A percentile compares a stretch with the other conserved stretches of the same genome.
These are phyloP conservation scores for Carassius auratus DNA, from an alignment of 2,113 vertebrate genomes.

Conservation along the genomic window DNA sequence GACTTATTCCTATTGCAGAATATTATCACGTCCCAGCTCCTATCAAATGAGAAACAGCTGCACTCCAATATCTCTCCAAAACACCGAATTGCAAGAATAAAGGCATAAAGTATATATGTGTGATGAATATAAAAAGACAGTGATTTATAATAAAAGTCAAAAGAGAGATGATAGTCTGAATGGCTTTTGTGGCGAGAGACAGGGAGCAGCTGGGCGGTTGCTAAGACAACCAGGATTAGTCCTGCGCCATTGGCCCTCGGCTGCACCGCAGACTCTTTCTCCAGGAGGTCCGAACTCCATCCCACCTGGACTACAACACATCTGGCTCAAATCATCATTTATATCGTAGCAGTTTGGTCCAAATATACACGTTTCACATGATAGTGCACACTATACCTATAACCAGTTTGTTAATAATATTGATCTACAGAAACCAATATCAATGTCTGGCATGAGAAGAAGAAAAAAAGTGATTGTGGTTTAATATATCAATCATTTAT, in stretches of 20 bases:
- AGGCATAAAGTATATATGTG: background rate
- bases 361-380: background rate
- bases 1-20: background rate
- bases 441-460: background rate
- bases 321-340: background rate
- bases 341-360: background rate
- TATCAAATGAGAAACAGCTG: background rate
- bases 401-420: background rate
- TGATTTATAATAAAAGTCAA: slow-evolving; percentile 14
- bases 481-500: background rate
- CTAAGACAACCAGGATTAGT: slow-evolving; percentile 56
- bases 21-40: background rate
- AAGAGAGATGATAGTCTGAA: background rate
- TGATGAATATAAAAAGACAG: slow-evolving; percentile 26
- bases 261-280: slow-evolving; percentile 1
- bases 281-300: background rate
- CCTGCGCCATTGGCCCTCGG: slow-evolving; percentile 40
- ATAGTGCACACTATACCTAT: background rate
- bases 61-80: background rate
- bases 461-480: background rate
- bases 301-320: background rate
- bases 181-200: slow-evolving; percentile 2
- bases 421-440: background rate
- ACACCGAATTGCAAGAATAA: background rate
- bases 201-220: slow-evolving; percentile 50